Evolutionary conservation across 2,888 invertebrate genomes (phyloP).

Genomic region (Morinoia aosen): DNA sequence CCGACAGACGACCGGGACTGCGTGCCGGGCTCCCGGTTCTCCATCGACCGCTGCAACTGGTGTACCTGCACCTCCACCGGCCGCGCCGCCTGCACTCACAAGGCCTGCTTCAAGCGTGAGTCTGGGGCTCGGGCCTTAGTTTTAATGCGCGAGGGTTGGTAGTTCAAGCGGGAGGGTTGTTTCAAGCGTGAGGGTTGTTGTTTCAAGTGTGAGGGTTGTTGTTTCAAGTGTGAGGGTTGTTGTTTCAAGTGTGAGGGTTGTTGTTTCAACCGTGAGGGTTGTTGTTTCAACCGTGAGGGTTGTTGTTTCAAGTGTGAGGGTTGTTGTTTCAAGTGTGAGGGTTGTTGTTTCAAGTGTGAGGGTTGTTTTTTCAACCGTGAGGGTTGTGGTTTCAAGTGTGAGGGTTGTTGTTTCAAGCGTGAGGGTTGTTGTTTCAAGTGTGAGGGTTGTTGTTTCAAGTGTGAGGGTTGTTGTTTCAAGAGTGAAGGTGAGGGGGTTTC

Average conservation of each 20-base stretch:
- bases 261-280: neutral
- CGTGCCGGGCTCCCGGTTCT: slow-evolving; percentile 45
- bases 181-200: no score
- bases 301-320: neutral
- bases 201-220: no score
- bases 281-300: neutral
- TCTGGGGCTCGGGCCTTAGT: neutral
- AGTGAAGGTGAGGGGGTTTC: no score
- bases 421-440: no score
- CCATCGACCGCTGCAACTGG: slow-evolving; percentile 54
- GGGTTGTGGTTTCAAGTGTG: no score
- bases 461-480: neutral
- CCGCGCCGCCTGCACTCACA: slow-evolving; percentile 35
- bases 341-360: neutral
- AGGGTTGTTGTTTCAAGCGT: no score
- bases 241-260: neutral
- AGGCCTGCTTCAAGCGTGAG: slow-evolving; percentile 50
- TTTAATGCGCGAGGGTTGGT: neutral
- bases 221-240: no score
- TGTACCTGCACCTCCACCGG: slow-evolving; percentile 48
- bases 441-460: neutral
- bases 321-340: no score
- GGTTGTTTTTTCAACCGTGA: neutral
- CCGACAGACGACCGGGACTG: slow-evolving; percentile 32
- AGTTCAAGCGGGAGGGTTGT: no score